A percentile compares a stretch with the other conserved stretches of the same genome.
These are phyloP conservation scores for Trichopoda pennipes DNA, from an alignment of 2,888 invertebrate species.

Conservation along the genomic window DNA sequence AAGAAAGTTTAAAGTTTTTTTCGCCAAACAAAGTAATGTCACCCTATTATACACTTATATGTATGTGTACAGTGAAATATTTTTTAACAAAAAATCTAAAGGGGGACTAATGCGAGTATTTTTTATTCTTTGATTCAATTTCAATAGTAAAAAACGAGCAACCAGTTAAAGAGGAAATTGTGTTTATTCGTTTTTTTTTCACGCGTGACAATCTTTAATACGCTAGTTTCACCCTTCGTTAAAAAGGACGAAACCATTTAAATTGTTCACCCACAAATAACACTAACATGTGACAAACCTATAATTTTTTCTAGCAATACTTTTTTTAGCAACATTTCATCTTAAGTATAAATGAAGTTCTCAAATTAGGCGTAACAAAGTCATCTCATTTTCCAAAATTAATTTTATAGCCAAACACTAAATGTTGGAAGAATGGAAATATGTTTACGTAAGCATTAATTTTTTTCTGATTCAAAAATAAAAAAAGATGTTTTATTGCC, in stretches of 20 bases:
- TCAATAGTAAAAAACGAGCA: slow-evolving; percentile 69
- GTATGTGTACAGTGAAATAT: neutral
- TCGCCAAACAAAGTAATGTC: too few species aligned
- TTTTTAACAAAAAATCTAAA: neutral
- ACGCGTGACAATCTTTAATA: slow-evolving; percentile 73
- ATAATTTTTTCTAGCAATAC: slow-evolving; percentile 69
- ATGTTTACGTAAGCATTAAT: neutral
- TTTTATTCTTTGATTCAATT: slow-evolving; percentile 51
- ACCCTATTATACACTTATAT: too few species aligned
- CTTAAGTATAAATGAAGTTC: neutral
- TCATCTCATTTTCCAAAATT: slow-evolving; percentile 21
- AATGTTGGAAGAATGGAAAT: neutral
- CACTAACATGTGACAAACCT: slow-evolving; percentile 73
- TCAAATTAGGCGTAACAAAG: slow-evolving; percentile 33
- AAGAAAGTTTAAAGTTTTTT: too few species aligned
- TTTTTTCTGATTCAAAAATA: neutral
- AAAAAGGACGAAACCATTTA: slow-evolving; percentile 27
- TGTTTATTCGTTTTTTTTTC: slow-evolving; percentile 55
- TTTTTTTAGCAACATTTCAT: slow-evolving; percentile 41
- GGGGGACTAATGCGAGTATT: neutral
- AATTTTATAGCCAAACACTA: neutral
- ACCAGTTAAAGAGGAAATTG: slow-evolving; percentile 54
- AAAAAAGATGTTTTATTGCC: too few species aligned
- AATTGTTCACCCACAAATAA: slow-evolving; percentile 71
- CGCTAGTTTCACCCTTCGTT: slow-evolving; percentile 66